These are phyloP conservation scores for Oasisia sp. DNA, from an alignment of 2,888 invertebrate species.

Conservation along the genomic window DNA sequence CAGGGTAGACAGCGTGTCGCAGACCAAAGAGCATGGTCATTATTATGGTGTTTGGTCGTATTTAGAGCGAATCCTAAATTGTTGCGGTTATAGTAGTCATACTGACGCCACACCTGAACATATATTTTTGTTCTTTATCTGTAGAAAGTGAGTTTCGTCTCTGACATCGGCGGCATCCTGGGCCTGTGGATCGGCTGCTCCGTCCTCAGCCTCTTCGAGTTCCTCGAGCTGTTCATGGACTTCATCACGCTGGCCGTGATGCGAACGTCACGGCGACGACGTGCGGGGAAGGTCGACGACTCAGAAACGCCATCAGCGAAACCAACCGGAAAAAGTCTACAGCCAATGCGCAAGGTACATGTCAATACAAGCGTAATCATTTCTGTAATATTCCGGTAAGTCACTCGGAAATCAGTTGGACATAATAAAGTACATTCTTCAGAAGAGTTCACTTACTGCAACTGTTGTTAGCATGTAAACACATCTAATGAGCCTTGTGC, in stretches of 20 bases:
- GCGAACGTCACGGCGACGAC: not conserved
- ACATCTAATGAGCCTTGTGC: too few species aligned
- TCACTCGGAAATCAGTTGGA: not conserved
- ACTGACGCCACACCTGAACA: too few species aligned
- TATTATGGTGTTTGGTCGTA: too few species aligned
- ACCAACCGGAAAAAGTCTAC: not conserved
- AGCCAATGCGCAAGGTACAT: not conserved
- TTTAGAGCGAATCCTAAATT: too few species aligned
- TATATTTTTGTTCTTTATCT: not conserved
- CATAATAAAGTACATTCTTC: not conserved
- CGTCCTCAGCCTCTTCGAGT: not conserved
- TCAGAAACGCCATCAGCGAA: not conserved
- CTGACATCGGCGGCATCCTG: not conserved
- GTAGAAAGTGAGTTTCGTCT: not conserved
- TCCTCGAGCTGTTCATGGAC: not conserved
- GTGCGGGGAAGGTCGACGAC: not conserved
- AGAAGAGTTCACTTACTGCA: not conserved
- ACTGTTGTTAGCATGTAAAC: not conserved
- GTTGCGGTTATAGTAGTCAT: too few species aligned
- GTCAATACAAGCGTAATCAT: not conserved
- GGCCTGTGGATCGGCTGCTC: slow-evolving; percentile 13
- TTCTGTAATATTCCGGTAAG: not conserved
- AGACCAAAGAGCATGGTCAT: too few species aligned
- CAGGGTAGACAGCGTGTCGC: too few species aligned
- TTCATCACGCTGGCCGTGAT: not conserved